Evolutionary conservation across 2,113 vertebrate species (phyloP).

Genomic region (Pachyramphus minor): DNA sequence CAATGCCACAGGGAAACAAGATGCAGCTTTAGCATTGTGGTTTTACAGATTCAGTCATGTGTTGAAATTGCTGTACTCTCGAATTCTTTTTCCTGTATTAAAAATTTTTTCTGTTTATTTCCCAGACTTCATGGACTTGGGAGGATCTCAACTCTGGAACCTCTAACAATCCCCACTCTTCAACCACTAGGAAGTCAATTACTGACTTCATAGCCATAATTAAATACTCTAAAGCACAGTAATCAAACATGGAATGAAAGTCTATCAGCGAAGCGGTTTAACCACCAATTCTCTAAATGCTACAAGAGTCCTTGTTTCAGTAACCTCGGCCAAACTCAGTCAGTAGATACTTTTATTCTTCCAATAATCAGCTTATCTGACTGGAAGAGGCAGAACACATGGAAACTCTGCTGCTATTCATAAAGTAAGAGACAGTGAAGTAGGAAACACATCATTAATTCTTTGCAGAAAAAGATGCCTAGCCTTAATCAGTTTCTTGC

Average conservation of each 20-base stretch:
- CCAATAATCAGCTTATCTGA: background rate
- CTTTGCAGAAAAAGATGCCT: background rate
- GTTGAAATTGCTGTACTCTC: background rate
- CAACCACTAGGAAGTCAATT: background rate
- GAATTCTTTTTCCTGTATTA: background rate
- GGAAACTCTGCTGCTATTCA: background rate
- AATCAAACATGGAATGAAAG: background rate
- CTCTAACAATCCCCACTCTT: background rate
- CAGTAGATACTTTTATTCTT: background rate
- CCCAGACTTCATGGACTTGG: background rate
- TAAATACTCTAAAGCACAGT: background rate
- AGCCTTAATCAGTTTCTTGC: background rate
- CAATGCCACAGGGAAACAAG: background rate
- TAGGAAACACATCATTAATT: background rate
- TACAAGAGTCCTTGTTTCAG: background rate
- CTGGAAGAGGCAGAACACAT: background rate
- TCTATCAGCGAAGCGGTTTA: background rate
- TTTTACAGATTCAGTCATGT: background rate
- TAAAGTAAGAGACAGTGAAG: background rate
- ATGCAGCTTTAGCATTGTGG: background rate
- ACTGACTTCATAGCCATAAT: background rate
- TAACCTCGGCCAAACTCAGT: background rate
- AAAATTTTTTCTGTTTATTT: background rate
- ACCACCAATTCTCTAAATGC: background rate
- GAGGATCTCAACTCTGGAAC: background rate